Evolutionary conservation across 2,797 vertebrate genomes (phyloP), one percentile per base, ranked within the genome.

Genomic region (Enteromius radiatus): DNA sequence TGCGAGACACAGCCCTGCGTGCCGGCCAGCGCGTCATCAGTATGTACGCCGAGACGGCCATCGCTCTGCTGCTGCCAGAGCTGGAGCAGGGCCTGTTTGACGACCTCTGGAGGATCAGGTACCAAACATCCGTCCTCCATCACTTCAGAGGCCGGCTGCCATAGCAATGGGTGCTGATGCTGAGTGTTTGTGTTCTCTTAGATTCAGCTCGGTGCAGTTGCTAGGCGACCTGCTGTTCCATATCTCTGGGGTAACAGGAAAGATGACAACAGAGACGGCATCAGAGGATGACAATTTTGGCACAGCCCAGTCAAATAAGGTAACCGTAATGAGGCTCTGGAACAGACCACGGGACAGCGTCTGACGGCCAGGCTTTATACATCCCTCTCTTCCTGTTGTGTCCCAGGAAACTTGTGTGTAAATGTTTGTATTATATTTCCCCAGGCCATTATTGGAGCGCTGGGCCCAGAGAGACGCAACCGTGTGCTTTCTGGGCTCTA

Each of bases 201-300:
- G 98, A 91, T 99, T 98, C 91, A 99, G 98, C 91, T 99, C 98
- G 0, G 98, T 99, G 87, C 98, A 99, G 92, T 95, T 99, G 87
- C 97, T 99, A 9, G 98, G 98, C 84, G 98, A 99, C 88, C 95
- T 99, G 81, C 90, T 99, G 0, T 99, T 99, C 94, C 98, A 99
- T 73, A 98, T 99, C 91, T 99, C 98, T 0, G 98, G 98, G 78
- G 98, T 99, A 87, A 97, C 98, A 0, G 98, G 98, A 76, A 99
- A 99, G 93, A 99, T 99, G 98, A 99, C 98, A 41, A 99, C 98
- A 10, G 98, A 99, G 92, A 99, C 98, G 0, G 98, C 97, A 3
- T 99, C 97, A 0, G 98, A 99, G 87, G 98, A 99, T 21, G 98
- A 99, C 91, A 99, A 99, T 93, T 99, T 99, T 80, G 98, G 98